Base-by-base conservation (phyloP, 2,113 vertebrate genomes). In the Columba livia region DNA sequence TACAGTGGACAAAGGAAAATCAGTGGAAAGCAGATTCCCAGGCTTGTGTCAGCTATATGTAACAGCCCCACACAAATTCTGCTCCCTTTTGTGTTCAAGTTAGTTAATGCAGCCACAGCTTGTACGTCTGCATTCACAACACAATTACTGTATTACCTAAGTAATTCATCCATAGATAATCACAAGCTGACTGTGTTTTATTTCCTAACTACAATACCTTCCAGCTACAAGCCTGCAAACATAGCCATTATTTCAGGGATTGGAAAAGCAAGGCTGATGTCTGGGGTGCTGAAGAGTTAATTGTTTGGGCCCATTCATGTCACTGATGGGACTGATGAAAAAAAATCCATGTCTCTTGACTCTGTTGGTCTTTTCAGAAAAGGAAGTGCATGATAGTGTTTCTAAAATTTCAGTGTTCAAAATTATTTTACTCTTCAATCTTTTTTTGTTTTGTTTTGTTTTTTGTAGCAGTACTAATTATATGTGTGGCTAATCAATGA, bases 101-200 rank as follows among this genome's bases (percentile, higher is more conserved):
- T 78, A 18, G 42, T 90, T 86, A 90, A 86, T 48, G 34, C 75
- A 78, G 71, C 50, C 48, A 16, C 38, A 70, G 82, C 13, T 80
- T 62, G 4, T 66, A 25, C 15, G 12, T 56, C 70, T 90, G 64
- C 48, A 38, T 79, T 90, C 42, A 17, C 60, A 84, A 19, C 32
- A 80, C 69, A 87, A 28, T 81, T 90, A 84, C 38, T 28, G 29
- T 60, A 56, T 88, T 90, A 64, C 8, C 53, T 34, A 54, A 62
- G 28, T 80, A 88, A 89, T 84, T 86, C 18, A 90, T 88, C 70
- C 74, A 19, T 34, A 80, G n/a, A 69, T 80, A 94, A 90, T 92
- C 20, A 74, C 2, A 1, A 38, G 18, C 47, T 86, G 56, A 53
- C 80, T 94, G 53, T 75, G 34, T 12, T 91, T 90, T 73, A 14